These are phyloP conservation scores for Brachypteracias leptosomus DNA, from an alignment of 2,113 vertebrate species.

Conservation along the genomic window DNA sequence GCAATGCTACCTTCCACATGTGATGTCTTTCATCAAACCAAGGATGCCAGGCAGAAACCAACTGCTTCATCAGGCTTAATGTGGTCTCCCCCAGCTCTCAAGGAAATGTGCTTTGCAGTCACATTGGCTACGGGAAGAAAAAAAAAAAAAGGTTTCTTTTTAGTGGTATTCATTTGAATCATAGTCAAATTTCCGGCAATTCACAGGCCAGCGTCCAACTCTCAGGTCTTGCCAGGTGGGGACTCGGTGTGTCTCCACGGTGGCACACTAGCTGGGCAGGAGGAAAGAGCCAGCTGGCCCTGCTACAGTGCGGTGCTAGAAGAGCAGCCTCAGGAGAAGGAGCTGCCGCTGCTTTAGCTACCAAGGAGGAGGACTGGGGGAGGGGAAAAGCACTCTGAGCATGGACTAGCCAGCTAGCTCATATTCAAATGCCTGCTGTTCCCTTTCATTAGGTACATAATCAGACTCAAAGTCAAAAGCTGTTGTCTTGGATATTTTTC, in stretches of 20 bases:
- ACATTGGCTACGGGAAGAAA: neutral
- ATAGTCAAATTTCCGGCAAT: neutral
- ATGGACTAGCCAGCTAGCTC: neutral
- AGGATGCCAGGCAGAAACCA: neutral
- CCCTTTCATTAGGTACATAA: neutral
- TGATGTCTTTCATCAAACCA: neutral
- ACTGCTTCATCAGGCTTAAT: neutral
- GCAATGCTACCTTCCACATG: neutral
- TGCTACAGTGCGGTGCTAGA: fast-evolving
- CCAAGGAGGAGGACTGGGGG: neutral
- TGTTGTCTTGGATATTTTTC: neutral
- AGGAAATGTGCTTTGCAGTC: neutral
- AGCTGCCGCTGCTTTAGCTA: neutral
- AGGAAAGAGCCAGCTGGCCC: neutral
- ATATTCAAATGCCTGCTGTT: neutral
- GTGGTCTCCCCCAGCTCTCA: neutral
- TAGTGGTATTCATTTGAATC: neutral
- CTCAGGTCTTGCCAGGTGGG: neutral
- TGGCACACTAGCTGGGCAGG: neutral
- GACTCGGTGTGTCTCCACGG: neutral
- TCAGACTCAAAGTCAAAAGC: neutral
- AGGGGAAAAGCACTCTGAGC: neutral
- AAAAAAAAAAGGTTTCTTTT: neutral
- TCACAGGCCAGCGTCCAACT: neutral
- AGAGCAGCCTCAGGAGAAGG: neutral